Conservation (phyloP, 1,140 invertebrate genomes). For the Caenorhabditis inopinata region DNA sequence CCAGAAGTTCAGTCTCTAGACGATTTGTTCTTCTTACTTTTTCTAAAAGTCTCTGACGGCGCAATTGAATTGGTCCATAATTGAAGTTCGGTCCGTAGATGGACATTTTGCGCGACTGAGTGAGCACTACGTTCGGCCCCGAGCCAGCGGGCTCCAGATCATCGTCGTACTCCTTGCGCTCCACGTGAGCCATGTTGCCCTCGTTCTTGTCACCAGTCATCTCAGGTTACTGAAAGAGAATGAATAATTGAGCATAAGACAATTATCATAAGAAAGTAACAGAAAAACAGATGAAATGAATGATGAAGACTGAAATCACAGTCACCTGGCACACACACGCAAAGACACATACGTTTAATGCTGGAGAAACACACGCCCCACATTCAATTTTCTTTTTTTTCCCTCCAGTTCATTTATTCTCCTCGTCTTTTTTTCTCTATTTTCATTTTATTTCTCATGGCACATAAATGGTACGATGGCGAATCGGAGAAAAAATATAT, state of each 20-base stretch:
- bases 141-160: background rate
- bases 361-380: background rate
- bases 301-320: background rate
- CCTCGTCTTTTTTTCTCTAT: background rate
- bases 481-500: background rate
- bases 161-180: background rate
- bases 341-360: no score
- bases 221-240: background rate
- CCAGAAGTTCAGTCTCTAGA: no score
- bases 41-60: background rate
- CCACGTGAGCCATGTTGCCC: background rate
- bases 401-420: background rate
- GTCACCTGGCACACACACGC: background rate
- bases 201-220: background rate
- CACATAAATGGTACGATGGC: background rate
- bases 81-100: constrained; percentile 4
- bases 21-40: background rate
- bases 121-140: background rate
- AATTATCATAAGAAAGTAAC: background rate
- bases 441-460: background rate
- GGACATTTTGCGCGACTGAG: background rate
- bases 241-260: background rate
- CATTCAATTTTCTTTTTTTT: constrained; percentile 5
- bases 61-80: background rate
- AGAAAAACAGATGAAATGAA: no score